phyloP scores from a whole-genome alignment of 2,113 vertebrate species.

The Rhinichthys klamathensis region DNA sequence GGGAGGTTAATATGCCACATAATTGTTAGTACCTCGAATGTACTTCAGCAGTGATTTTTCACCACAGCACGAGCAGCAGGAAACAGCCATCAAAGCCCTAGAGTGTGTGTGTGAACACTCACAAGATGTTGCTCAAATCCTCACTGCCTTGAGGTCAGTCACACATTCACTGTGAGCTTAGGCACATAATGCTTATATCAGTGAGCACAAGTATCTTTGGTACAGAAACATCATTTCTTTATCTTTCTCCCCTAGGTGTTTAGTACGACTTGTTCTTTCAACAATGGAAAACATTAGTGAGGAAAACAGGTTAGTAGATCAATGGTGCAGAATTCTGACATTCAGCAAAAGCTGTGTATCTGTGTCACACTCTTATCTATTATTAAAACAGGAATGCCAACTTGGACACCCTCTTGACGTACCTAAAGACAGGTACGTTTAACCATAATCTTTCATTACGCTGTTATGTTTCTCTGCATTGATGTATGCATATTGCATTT shows the following conservation, averaged over 20 bases:
- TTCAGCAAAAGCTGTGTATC: not conserved
- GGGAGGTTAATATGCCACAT: not conserved
- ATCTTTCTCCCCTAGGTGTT: conserved; percentile 77
- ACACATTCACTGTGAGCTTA: not conserved
- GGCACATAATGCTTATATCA: not conserved
- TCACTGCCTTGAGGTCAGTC: conserved; percentile 85
- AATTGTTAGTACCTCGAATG: not conserved
- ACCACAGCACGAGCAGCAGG: conserved; percentile 80
- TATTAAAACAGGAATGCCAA: conserved; percentile 68
- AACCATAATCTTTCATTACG: not conserved
- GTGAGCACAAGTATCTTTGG: not conserved
- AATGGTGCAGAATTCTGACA: not conserved
- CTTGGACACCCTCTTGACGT: conserved; percentile 75
- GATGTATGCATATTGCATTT: conserved; percentile 19
- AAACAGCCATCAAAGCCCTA: conserved; percentile 82
- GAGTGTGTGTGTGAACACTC: conserved; percentile 82
- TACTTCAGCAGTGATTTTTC: conserved; percentile 40
- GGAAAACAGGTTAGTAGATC: conserved; percentile 74
- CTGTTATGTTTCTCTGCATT: conserved; percentile 29
- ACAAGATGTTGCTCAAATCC: conserved; percentile 74
- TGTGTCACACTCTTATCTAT: not conserved
- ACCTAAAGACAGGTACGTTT: conserved; percentile 76
- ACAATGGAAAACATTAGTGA: conserved; percentile 67
- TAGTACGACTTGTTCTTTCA: conserved; percentile 81
- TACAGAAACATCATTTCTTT: not conserved